phyloP scores from a whole-genome alignment of 2,888 invertebrate genomes.

The Clunio marinus region DNA sequence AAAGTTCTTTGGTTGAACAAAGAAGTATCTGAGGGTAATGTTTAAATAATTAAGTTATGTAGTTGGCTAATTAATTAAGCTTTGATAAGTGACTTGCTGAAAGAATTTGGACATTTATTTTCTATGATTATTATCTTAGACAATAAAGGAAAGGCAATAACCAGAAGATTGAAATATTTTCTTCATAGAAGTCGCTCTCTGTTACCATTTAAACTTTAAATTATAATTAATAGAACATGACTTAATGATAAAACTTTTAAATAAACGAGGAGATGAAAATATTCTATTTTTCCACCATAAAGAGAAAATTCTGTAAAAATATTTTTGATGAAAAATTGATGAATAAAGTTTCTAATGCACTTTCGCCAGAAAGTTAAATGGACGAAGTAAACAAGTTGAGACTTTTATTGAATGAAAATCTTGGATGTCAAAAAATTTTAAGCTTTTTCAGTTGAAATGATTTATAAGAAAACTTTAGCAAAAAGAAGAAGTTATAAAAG shows the following conservation, averaged over 20 bases:
- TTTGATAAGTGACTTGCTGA: background rate
- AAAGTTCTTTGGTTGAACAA: conserved; percentile 1
- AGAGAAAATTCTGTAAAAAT: conserved; percentile 11
- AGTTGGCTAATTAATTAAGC: background rate
- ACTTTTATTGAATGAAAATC: too few species aligned
- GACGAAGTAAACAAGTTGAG: background rate
- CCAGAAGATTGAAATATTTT: background rate
- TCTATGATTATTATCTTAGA: background rate
- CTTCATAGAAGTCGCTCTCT: conserved; percentile 13
- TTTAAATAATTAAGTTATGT: background rate
- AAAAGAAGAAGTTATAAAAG: too few species aligned
- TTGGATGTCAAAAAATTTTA: too few species aligned
- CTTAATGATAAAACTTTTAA: conserved; percentile 5
- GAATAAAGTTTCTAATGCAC: conserved; percentile 32
- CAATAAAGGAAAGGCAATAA: conserved; percentile 5
- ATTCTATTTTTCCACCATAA: conserved; percentile 23
- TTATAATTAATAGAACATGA: too few species aligned
- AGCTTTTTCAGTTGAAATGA: too few species aligned
- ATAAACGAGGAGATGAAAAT: background rate
- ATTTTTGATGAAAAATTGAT: conserved; percentile 7
- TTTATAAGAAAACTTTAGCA: too few species aligned
- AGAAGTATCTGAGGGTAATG: background rate
- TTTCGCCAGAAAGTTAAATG: background rate
- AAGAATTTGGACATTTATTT: background rate
- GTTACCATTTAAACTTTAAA: conserved; percentile 9